Conservation (phyloP, 1,140 invertebrate species). For the Drosophila guanche region DNA sequence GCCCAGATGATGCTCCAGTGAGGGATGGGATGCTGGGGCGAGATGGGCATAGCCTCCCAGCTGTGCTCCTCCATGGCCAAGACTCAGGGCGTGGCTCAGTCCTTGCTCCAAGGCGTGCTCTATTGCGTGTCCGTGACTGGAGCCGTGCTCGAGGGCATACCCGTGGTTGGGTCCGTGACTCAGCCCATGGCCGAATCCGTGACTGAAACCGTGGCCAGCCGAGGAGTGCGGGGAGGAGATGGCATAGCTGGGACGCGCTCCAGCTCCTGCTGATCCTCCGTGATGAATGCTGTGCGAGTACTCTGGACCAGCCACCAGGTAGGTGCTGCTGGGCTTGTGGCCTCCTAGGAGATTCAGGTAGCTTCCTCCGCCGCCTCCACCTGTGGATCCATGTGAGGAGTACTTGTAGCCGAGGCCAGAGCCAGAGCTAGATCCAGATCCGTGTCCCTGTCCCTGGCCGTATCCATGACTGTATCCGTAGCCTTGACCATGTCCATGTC, state of each 20-base stretch:
- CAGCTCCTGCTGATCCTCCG: conserved; percentile 2
- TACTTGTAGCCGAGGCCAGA: conserved; percentile 42
- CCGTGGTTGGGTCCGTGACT: conserved; percentile 17
- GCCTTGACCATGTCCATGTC: conserved; percentile 4
- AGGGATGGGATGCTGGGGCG: conserved; percentile 24
- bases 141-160: conserved; percentile 2
- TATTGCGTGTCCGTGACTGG: not conserved
- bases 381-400: conserved; percentile 2
- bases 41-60: conserved; percentile 1
- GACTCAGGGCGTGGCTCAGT: conserved; percentile 31
- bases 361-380: not conserved
- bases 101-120: conserved; percentile 32
- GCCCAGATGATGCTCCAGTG: conserved; percentile 4
- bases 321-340: conserved; percentile 55
- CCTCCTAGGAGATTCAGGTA: conserved; percentile 27
- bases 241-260: no score
- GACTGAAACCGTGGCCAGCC: conserved; percentile 7
- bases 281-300: conserved; percentile 12
- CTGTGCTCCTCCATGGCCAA: conserved; percentile 13
- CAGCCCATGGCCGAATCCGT: conserved; percentile 9
- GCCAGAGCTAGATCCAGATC: conserved; percentile 3
- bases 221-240: not conserved
- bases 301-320: conserved; percentile 48
- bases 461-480: conserved; percentile 11
- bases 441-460: conserved; percentile 5